Base-by-base conservation (phyloP, 2,888 invertebrate genomes). In the Mamestra brassicae region DNA sequence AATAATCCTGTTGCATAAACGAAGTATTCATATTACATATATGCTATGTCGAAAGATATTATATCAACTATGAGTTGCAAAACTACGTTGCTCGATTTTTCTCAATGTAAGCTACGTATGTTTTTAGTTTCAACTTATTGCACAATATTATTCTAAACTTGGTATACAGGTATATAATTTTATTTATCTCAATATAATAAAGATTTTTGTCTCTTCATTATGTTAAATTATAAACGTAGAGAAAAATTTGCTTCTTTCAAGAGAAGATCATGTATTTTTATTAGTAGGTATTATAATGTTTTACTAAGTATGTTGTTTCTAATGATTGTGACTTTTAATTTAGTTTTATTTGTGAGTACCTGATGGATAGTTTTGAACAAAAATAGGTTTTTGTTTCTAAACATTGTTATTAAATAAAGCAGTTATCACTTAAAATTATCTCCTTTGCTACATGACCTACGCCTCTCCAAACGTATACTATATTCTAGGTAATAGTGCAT, bases 51-150 rank as follows among this genome's bases (percentile, higher is more conserved):
- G 52, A 38, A 55, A 71, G n/a, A 38, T 54, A 47, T 54, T 13
- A 26, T 36, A 78, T 54, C 47, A 42, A 62, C 15, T 50, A 64
- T 36, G 11, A 45, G 17, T 76, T 50, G 26, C 57, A 63, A 78
- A 61, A 52, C 52, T 36, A 57, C 13, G 26, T 76, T 47, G 45
- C 38, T 65, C 13, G 11, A 52, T 66, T 64, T 67, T 80, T 74
- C 47, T 57, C 34, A 50, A 47, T 50, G 8, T 57, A 34, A 57
- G n/a, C 60, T 64, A 34, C 7, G 34, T 55, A n/a, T 57, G 26
- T 67, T 74, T 80, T 77, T 47, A 34, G 34, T 64, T 63, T 47
- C n/a, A 75, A 76, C 4, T 26, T 78, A 63, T 78, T 78, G 76
- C 81, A 58, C 66, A 81, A 78, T 26, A 81, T 67, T 78, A 36